Base-by-base conservation (phyloP, 2,888 invertebrate genomes). In the Ophioninae sp. region DNA sequence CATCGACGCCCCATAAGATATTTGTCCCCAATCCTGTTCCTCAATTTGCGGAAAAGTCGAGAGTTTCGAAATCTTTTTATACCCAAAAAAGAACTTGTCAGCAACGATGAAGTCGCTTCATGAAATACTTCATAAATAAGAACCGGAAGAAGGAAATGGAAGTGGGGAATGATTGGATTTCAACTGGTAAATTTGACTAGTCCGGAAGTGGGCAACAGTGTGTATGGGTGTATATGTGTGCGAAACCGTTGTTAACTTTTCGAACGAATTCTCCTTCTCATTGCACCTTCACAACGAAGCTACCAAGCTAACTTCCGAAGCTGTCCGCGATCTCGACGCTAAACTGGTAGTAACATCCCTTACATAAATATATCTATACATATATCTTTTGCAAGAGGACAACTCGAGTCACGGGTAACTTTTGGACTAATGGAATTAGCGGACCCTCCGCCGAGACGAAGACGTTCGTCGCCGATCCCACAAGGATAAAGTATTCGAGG, bases 371-470 rank as follows among this genome's bases (percentile, higher is more conserved):
- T 56, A 59, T 62, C 56, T 41, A 76, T 61, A 37, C 23, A 23
- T 50, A 69, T 76, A 68, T 39, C 30, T 30, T 30, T 30, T 30
- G 30, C 30, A 57, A 72, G 30, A 30, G 17, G 6, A 37, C 68
- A 41, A 72, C 73, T 81, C 21, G 80, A 44, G 82, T 76, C 77
- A 68, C 70, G 78, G 78, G 78, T 87, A 89, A 89, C 89, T 89
- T 88, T 86, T 79, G 76, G 86, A 85, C 87, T 88, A 89, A 89
- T 88, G 84, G 86, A 87, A 89, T 89, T 88, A 89, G 85, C 79
- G 74, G 84, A 88, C 86, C 86, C 85, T 87, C 84, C 67, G 79
- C 85, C 86, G 79, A 77, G 85, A 76, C 79, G 81, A 81, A 78
- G 81, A 76, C 65, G 37, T 70, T 84, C 78, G 65, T 81, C 74